These are phyloP conservation scores for Tridacna crocea DNA, from an alignment of 2,888 invertebrate species.

Conservation along the genomic window DNA sequence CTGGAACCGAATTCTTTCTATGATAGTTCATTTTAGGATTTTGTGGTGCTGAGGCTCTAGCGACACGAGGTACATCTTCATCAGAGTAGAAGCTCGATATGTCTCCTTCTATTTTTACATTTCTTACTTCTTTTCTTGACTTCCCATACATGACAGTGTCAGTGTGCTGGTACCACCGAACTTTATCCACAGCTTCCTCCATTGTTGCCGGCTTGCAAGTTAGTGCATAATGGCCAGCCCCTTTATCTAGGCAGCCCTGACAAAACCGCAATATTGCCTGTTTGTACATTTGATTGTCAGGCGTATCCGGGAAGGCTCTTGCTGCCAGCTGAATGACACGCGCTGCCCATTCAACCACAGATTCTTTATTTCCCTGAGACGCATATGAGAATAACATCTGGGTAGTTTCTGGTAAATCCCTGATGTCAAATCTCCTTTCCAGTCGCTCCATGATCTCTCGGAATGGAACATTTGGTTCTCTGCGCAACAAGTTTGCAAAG, in stretches of 20 bases:
- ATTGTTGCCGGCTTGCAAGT: too few relatives aligned
- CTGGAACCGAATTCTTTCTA: not conserved
- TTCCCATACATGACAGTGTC: slow-evolving; percentile 1
- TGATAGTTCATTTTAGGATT: not conserved
- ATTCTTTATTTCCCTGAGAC: slow-evolving; percentile 4
- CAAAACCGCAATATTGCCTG: too few relatives aligned
- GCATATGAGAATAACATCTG: slow-evolving; percentile 15
- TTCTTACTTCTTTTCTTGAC: not conserved
- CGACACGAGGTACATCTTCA: not conserved
- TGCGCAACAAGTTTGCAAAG: not conserved
- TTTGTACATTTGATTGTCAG: slow-evolving; percentile 13
- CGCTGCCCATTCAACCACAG: slow-evolving; percentile 21
- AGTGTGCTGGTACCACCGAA: slow-evolving; percentile 3
- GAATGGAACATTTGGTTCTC: slow-evolving; percentile 1
- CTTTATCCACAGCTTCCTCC: not conserved
- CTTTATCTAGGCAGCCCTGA: too few relatives aligned
- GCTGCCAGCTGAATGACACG: not conserved
- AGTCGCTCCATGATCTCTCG: slow-evolving; percentile 9
- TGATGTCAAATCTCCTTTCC: slow-evolving; percentile 7
- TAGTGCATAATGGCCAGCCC: too few relatives aligned
- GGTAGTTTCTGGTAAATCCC: slow-evolving; percentile 17
- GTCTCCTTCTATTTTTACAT: not conserved
- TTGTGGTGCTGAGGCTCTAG: not conserved
- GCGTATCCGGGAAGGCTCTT: not conserved
- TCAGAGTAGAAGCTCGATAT: not conserved